Evolutionary conservation across 2,888 invertebrate species (phyloP).

Genomic region (Stenurella melanura): DNA sequence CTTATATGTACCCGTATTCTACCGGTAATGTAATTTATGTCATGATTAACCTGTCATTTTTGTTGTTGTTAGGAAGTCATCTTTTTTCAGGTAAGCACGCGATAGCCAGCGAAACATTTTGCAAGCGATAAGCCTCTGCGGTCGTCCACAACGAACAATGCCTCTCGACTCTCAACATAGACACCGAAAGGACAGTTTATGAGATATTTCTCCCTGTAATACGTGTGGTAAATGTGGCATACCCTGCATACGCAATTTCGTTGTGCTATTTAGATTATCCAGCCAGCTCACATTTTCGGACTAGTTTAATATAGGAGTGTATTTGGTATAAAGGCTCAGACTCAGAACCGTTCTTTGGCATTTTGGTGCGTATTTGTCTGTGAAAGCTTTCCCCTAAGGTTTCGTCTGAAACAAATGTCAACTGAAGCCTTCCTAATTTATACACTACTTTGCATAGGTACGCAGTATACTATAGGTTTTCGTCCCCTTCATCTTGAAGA

Average conservation of each 20-base stretch:
- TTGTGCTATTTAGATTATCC: conserved; percentile 24
- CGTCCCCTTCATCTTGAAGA: not conserved
- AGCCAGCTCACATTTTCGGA: not conserved
- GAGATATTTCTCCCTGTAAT: conserved; percentile 17
- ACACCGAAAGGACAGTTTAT: conserved; percentile 11
- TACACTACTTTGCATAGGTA: conserved; percentile 1
- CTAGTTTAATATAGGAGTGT: conserved; percentile 2
- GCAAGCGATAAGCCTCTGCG: not conserved
- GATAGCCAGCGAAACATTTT: not conserved
- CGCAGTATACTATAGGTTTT: not conserved
- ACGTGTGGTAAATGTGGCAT: conserved; percentile 14
- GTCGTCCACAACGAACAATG: not conserved
- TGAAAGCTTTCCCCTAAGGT: not conserved
- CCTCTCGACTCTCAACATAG: not conserved
- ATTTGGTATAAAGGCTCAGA: conserved; percentile 5
- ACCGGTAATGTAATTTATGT: too few relatives aligned
- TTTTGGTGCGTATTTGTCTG: not conserved
- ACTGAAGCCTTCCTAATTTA: not conserved
- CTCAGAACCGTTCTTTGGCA: not conserved
- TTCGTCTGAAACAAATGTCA: conserved; percentile 5
- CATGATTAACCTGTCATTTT: too few relatives aligned
- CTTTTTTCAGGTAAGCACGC: not conserved
- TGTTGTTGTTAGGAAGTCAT: too few relatives aligned
- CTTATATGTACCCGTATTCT: too few relatives aligned
- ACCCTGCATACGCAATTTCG: conserved; percentile 13